Percentiles rank a stretch among this genome's conserved stretches.
phyloP scores from a whole-genome alignment of 1,140 invertebrate species.

The Trichonephila inaurata region DNA sequence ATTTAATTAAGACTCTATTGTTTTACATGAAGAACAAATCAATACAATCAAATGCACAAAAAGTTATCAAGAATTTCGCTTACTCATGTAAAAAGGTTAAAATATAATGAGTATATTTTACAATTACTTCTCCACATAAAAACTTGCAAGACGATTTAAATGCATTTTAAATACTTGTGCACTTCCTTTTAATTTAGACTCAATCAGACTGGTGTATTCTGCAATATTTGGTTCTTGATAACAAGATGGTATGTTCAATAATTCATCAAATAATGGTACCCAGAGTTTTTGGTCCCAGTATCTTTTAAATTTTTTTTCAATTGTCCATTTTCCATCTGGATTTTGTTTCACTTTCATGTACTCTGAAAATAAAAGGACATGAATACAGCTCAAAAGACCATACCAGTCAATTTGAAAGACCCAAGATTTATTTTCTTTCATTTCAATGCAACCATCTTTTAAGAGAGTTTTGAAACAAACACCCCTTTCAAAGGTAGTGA shows the following conservation, averaged over 20 bases:
- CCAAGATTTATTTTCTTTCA: constrained; percentile 93
- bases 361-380: constrained; percentile 91
- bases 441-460: constrained; percentile 91
- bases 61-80: no score
- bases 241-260: constrained; percentile 78
- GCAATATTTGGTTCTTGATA: constrained; percentile 76
- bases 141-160: not conserved
- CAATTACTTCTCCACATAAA: not conserved
- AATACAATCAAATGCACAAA: no score
- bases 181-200: constrained; percentile 26
- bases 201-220: not conserved
- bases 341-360: constrained; percentile 91
- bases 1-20: no score
- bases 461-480: constrained; percentile 89
- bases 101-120: not conserved
- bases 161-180: not conserved
- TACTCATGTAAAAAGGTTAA: not conserved
- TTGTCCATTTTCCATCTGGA: constrained; percentile 81
- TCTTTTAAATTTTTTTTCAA: constrained; percentile 75
- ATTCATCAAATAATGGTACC: constrained; percentile 78
- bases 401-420: constrained; percentile 94
- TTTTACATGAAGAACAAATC: no score
- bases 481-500: constrained; percentile 89
- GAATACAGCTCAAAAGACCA: constrained; percentile 91
- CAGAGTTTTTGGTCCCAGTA: constrained; percentile 78